phyloP scores from a whole-genome alignment of 2,888 invertebrate species.

The Zele albiditarsus region DNA sequence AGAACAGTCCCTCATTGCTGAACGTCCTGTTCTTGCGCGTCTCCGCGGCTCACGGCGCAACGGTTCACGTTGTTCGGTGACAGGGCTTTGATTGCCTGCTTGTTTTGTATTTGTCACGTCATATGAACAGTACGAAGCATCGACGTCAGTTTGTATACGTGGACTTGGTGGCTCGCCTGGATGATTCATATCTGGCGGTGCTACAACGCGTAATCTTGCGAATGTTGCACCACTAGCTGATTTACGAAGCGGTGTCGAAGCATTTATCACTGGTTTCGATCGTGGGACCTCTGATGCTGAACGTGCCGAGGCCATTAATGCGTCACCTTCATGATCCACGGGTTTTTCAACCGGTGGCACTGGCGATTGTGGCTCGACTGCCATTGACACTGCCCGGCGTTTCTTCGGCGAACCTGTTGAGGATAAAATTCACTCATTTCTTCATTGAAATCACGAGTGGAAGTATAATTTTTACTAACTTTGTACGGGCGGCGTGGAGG shows the following conservation, averaged over 20 bases:
- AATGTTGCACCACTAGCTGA: constrained; percentile 78
- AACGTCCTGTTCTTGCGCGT: constrained; percentile 68
- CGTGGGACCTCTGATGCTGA: constrained; percentile 72
- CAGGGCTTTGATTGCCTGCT: constrained; percentile 68
- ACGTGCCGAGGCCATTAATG: constrained; percentile 75
- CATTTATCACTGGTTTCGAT: constrained; percentile 59
- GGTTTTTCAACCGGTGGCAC: constrained; percentile 66
- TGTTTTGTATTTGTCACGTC: constrained; percentile 69
- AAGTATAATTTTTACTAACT: constrained; percentile 56
- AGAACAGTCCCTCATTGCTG: constrained; percentile 83
- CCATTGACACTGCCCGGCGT: constrained; percentile 74
- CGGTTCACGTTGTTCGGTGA: constrained; percentile 71
- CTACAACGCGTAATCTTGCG: constrained; percentile 82
- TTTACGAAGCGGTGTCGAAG: constrained; percentile 64
- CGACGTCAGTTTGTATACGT: constrained; percentile 76
- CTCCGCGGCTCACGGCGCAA: constrained; percentile 67
- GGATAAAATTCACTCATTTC: constrained; percentile 10
- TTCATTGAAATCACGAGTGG: not conserved
- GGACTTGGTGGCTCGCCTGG: constrained; percentile 76
- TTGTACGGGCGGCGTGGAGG: constrained; percentile 62
- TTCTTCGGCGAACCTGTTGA: constrained; percentile 73
- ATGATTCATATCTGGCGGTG: constrained; percentile 66
- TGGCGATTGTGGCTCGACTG: constrained; percentile 68
- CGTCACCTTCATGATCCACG: constrained; percentile 81
- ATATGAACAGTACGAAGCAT: constrained; percentile 75